Conservation (phyloP, 2,888 invertebrate genomes). For the Pandemis corylana region DNA sequence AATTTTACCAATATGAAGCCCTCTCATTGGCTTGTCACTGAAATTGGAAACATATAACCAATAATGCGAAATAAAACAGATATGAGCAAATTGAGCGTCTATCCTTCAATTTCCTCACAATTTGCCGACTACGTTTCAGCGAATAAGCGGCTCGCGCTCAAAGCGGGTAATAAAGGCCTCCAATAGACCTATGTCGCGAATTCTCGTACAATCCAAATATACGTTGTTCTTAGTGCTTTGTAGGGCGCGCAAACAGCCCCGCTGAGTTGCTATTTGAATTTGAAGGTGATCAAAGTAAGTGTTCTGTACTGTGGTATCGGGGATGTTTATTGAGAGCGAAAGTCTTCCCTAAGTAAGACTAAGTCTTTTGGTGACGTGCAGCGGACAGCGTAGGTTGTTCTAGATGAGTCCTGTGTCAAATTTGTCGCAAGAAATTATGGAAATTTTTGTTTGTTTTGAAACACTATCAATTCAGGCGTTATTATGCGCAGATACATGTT, state of each 20-base stretch:
- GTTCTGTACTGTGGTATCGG: slow-evolving; percentile 4
- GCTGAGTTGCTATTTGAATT: slow-evolving; percentile 37
- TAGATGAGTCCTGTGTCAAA: too few species aligned
- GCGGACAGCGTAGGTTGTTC: too few species aligned
- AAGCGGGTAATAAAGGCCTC: slow-evolving; percentile 33
- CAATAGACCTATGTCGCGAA: slow-evolving; percentile 36
- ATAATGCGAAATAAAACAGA: slow-evolving; percentile 15
- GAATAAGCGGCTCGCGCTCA: slow-evolving; percentile 14
- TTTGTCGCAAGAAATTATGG: too few species aligned
- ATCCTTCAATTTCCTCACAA: slow-evolving; percentile 33
- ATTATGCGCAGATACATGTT: too few species aligned
- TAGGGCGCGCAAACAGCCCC: slow-evolving; percentile 24
- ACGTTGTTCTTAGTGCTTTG: slow-evolving; percentile 36
- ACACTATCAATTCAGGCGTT: too few species aligned
- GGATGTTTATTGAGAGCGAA: slow-evolving; percentile 20
- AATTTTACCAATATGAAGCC: neutral
- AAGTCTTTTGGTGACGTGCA: too few species aligned
- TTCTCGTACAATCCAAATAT: slow-evolving; percentile 36
- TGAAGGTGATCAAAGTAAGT: slow-evolving; percentile 36
- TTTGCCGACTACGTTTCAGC: slow-evolving; percentile 22
- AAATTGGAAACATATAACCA: slow-evolving; percentile 13
- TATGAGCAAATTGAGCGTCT: slow-evolving; percentile 27
- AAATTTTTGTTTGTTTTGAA: too few species aligned
- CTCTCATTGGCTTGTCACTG: slow-evolving; percentile 1
- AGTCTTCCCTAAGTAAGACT: too few species aligned